phyloP scores from a whole-genome alignment of 2,888 invertebrate species.

The Plebejus anna region DNA sequence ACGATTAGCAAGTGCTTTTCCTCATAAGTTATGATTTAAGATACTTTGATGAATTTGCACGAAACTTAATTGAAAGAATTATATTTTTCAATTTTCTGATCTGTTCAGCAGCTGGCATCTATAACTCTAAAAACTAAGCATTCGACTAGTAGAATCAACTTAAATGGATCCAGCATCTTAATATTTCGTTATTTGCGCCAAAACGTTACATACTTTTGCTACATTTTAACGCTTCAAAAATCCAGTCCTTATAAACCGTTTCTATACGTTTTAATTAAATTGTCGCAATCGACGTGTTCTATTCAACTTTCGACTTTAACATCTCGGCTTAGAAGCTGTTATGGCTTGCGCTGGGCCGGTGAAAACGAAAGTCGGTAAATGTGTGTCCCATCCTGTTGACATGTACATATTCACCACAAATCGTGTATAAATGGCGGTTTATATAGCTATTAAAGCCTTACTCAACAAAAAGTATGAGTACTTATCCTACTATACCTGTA shows the following conservation, averaged over 20 bases:
- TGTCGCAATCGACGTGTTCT: background rate
- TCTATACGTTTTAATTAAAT: slow-evolving; percentile 6
- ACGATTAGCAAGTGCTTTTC: background rate
- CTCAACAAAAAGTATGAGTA: background rate
- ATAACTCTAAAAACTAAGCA: too few relatives aligned
- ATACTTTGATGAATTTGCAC: background rate
- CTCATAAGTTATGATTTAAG: background rate
- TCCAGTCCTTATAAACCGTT: slow-evolving; percentile 6
- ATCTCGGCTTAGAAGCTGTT: background rate
- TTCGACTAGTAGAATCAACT: too few relatives aligned
- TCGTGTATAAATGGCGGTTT: background rate
- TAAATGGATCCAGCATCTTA: background rate
- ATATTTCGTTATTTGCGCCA: background rate
- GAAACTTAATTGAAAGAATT: too few relatives aligned
- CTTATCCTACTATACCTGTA: too few relatives aligned
- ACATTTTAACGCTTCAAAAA: background rate
- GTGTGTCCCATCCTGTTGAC: slow-evolving; percentile 19
- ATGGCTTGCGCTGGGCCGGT: background rate
- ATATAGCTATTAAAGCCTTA: background rate
- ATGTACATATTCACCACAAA: slow-evolving; percentile 16
- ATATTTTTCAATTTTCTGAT: too few relatives aligned
- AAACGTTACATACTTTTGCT: background rate
- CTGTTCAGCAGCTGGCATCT: too few relatives aligned
- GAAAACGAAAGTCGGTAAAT: slow-evolving; percentile 23
- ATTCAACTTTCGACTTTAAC: background rate